Evolutionary conservation across 2,888 invertebrate genomes (phyloP), one percentile per base, ranked within the genome.

Genomic region (Caenorhabditis macrosperma): DNA sequence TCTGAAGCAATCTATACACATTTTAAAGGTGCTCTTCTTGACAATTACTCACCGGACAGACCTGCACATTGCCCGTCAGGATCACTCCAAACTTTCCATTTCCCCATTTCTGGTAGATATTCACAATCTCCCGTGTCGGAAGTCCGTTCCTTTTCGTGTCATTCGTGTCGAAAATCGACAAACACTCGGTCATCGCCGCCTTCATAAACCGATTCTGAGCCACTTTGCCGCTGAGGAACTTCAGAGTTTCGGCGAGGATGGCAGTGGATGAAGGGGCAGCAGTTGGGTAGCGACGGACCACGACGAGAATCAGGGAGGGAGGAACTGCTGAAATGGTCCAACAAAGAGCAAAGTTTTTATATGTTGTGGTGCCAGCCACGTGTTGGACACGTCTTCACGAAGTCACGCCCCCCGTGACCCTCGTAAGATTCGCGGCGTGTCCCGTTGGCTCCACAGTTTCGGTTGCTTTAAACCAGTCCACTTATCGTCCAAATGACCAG

Each of bases 81-180:
- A 87, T 75, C 63, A 87, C 57, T 38, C 87, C 87, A 48, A 83
- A 87, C 7, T 69, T 66, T 30, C 87, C 87, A 35, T 85, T 66
- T n/a, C 78, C 83, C 82, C 84, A 87, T 54, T 87, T 87, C 1
- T 82, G 78, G 44, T 87, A 87, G 5, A 79, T 28, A 68, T 82
- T 84, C 44, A 84, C 54, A 24, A 82, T 20, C 12, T 55, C 10
- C 15, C 66, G 54, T 7, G 82, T 82, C 5, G 87, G 86, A 41
- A 86, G 66, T 44, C 87, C 87, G 44, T 78, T 48, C 15, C 71
- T 77, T 9, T 22, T 67, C n/a, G 59, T 57, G 44, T 86, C 75
- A 0, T 63, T 28, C n/a, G 61, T 67, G 28, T 75, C 66, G 61
- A 57, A 85, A 6, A 60, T 75, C 17, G 79, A 63, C 12, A 85